phyloP scores from a whole-genome alignment of 2,113 vertebrate genomes.

The Camelus bactrianus region DNA sequence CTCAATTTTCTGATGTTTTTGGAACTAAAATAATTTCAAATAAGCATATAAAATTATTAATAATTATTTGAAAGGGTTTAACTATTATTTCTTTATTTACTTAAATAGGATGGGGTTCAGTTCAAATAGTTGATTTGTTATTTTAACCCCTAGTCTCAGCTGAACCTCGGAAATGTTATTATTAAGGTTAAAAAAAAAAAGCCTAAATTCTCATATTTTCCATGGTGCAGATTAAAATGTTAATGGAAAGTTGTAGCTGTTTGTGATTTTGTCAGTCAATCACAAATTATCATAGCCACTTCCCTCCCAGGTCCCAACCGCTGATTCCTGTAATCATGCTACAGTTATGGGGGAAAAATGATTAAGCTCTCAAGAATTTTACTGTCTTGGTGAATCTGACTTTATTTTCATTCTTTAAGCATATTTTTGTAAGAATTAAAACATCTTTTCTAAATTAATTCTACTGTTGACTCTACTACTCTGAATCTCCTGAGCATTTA shows the following conservation, averaged over 20 bases:
- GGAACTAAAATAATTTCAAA: slow-evolving; percentile 32
- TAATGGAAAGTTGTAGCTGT: slow-evolving; percentile 20
- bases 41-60: slow-evolving; percentile 16
- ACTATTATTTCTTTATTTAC: slow-evolving; percentile 1
- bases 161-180: not conserved
- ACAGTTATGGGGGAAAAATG: not conserved
- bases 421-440: slow-evolving; percentile 37
- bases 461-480: not conserved
- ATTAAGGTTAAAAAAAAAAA: not conserved
- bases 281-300: slow-evolving; percentile 5
- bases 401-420: slow-evolving; percentile 12
- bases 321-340: not conserved
- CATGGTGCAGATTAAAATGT: not conserved
- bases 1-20: not conserved
- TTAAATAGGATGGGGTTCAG: not conserved
- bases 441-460: not conserved
- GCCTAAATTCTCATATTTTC: not conserved
- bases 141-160: not conserved
- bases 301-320: not conserved
- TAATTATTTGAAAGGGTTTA: not conserved
- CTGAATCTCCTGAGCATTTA: not conserved
- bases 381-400: not conserved
- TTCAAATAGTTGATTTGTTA: not conserved
- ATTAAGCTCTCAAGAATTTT: not conserved
- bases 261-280: slow-evolving; percentile 39